Base-by-base conservation (phyloP, 2,888 invertebrate species). In the Cynaeus angustus region DNA sequence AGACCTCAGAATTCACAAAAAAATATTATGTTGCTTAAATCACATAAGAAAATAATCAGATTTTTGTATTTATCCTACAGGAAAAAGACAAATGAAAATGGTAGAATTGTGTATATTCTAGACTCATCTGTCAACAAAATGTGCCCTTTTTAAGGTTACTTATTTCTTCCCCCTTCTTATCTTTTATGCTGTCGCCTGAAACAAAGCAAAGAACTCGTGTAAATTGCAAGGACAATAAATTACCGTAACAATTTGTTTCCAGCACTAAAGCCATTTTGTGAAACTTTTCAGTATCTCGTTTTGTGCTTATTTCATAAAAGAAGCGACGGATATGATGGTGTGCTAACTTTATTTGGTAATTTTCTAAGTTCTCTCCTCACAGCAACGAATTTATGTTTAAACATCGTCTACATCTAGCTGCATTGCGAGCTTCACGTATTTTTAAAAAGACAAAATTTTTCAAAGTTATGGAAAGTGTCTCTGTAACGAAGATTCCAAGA, bases 191-290 rank as follows among this genome's bases (percentile, higher is more conserved):
- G 74, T 75, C 74, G 73, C 72, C 70, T 72, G 72, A 74, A 77
- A 77, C 77, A 77, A 78, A 77, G 74, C 73, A 70, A 71, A 71
- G 70, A 58, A 70, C 67, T 66, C 65, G 46, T 72, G 59, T 75
- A 77, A 77, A 75, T 72, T 75, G 70, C 74, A 70, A 70, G 70
- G 66, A 62, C 70, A 66, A 76, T 77, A 78, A 78, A 77, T 75
- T 76, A 77, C 72, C 73, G 77, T 74, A 72, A 71, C 74, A 78
- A 77, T 77, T 77, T 78, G 77, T 78, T 76, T 74, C 71, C 75
- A 76, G 72, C 74, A 68, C 68, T 38, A 48, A 30, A 68, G 43
- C 71, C 45, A 66, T 64, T 67, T 55, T 64, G 56, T 43, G 13
- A 67, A 71, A 71, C 66, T 71, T 71, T 71, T 48, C 65, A 62